Evolutionary conservation across 2,113 vertebrate genomes (phyloP), one percentile per base, ranked within the genome.

Genomic region (Rhodinocichla rosea): DNA sequence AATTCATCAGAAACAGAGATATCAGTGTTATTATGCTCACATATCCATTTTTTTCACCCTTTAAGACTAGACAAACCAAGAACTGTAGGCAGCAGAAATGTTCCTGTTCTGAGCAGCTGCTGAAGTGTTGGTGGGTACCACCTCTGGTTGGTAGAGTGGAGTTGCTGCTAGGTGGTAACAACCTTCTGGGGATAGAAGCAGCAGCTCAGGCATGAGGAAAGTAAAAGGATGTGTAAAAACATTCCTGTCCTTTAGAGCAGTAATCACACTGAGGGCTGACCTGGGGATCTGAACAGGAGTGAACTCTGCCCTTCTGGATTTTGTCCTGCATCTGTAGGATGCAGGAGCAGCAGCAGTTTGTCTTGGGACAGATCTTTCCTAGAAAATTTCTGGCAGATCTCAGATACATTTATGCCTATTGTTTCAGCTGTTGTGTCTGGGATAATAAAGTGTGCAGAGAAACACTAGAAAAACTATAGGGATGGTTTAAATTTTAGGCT

Each of bases 1-100:
- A 14, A 47, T 56, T 64, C 0, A 15, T 59, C 53, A 80, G 49
- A 76, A 83, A 37, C 8, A 18, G 7, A 17, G 10, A 32, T 15
- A n/a, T 17, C 28, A 33, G 0, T 1, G 4, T 28, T 26, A 14
- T 5, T 71, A 2, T 49, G 23, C 5, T 22, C 39, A 3, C 16
- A 35, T 52, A 17, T 15, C 40, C 7, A 2, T 26, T 35, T 13
- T 24, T 57, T 40, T 49, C 19, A 65, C 24, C 8, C 16, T 57
- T 39, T 37, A 39, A 42, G 26, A 28, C 30, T 15, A 22, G 32
- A 57, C n/a, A 35, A 49, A 37, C 42, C 23, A 39, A 35, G n/a
- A 53, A 13, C 4, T 59, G 9, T 15, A 7, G 30, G 68, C 19
- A 27, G 24, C 21, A 53, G 16, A 27, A 27, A 50, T 27, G 15